Conservation (phyloP, 1,140 invertebrate species). For the Cyphomyrmex costatus region DNA sequence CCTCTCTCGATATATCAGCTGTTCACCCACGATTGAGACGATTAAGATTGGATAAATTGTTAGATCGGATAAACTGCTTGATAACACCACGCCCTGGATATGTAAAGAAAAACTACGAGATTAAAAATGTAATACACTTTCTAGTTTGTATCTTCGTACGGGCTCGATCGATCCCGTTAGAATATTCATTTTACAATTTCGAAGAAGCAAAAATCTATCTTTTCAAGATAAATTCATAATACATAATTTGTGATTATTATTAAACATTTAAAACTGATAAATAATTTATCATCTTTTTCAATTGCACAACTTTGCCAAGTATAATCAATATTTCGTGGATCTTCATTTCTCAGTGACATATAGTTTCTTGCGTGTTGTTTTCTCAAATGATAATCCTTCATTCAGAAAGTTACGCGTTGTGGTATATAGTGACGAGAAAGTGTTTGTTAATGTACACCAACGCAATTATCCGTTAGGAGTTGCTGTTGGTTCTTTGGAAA, state of each 20-base stretch:
- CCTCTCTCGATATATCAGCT: not conserved
- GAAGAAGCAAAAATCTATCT: not conserved
- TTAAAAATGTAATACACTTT: constrained; percentile 7
- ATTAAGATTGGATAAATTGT: constrained; percentile 19
- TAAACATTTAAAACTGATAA: not conserved
- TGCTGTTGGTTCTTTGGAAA: constrained; percentile 52
- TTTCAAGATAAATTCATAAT: not conserved
- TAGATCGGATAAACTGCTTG: not conserved
- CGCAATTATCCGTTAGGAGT: constrained; percentile 35
- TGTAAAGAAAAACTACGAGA: not conserved
- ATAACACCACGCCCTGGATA: not conserved
- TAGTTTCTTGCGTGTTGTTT: constrained; percentile 14
- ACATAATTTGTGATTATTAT: not conserved
- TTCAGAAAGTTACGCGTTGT: not conserved
- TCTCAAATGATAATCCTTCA: not conserved
- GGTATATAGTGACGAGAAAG: not conserved
- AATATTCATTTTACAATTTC: not conserved
- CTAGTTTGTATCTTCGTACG: not conserved
- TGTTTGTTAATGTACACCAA: constrained; percentile 16
- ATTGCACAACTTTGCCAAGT: not conserved
- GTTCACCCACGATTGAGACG: not conserved
- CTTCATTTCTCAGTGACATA: not conserved
- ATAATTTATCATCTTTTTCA: constrained; percentile 2
- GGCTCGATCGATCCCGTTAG: not conserved
- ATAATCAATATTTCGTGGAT: not conserved